A percentile compares a stretch with the other conserved stretches of the same genome.
These are phyloP conservation scores for Oenanthe melanoleuca DNA, from an alignment of 2,113 vertebrate genomes.

Conservation along the genomic window DNA sequence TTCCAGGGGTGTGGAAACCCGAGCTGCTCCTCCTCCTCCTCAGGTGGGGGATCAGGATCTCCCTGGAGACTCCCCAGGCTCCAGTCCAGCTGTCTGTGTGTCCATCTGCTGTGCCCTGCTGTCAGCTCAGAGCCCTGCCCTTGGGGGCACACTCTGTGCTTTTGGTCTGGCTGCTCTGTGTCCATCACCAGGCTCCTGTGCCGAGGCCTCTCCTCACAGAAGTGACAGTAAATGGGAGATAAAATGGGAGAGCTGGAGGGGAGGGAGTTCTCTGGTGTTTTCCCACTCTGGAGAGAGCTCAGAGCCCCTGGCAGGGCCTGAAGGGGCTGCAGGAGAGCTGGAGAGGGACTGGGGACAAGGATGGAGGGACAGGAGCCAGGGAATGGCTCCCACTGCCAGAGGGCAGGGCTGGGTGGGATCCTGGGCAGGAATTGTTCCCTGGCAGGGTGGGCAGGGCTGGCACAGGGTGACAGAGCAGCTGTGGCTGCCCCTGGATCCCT, in stretches of 20 bases:
- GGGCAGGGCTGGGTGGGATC: too few relatives aligned
- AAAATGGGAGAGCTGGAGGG: neutral
- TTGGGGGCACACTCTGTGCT: neutral
- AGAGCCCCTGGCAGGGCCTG: rapidly evolving
- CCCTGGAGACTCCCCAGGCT: neutral
- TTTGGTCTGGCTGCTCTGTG: neutral
- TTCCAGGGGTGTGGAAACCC: neutral
- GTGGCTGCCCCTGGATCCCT: neutral
- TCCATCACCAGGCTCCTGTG: neutral
- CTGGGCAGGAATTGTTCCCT: too few relatives aligned
- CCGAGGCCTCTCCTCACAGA: neutral
- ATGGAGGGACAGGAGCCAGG: too few relatives aligned
- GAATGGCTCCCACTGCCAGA: too few relatives aligned
- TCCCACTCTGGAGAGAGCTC: neutral
- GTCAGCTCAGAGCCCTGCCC: rapidly evolving
- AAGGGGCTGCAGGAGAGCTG: neutral
- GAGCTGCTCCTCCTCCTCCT: neutral
- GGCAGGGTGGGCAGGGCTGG: too few relatives aligned
- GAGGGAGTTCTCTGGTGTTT: too few relatives aligned
- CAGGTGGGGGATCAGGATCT: neutral
- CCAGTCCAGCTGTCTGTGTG: neutral
- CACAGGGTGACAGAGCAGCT: too few relatives aligned
- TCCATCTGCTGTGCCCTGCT: neutral
- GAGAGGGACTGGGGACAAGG: too few relatives aligned
- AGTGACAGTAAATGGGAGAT: neutral